phyloP scores from a whole-genome alignment of 2,888 invertebrate species.

The Maniola hyperantus region DNA sequence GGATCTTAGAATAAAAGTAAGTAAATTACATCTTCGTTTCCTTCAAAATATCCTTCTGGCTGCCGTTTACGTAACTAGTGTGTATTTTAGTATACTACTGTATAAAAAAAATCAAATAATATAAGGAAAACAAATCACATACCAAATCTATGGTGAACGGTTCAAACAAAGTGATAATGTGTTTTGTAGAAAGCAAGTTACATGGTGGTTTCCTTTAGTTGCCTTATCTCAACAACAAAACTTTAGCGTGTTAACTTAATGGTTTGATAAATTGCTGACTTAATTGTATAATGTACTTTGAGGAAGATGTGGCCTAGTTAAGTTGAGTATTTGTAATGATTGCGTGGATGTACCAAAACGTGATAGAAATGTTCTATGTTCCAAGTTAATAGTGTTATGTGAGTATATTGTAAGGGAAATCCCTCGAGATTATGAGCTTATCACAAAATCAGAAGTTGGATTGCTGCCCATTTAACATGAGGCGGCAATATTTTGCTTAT shows the following conservation, averaged over 20 bases:
- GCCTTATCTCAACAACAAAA: background rate
- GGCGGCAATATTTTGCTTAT: constrained; percentile 43
- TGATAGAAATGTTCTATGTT: background rate
- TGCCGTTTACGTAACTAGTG: background rate
- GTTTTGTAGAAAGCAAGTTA: background rate
- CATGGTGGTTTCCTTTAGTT: background rate
- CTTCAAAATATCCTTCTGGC: too few relatives aligned
- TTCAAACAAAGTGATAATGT: background rate
- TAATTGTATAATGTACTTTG: background rate
- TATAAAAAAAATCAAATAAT: too few relatives aligned
- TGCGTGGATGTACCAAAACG: background rate
- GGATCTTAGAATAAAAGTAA: too few relatives aligned
- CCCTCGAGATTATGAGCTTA: background rate
- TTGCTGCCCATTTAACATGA: constrained; percentile 47
- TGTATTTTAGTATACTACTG: background rate
- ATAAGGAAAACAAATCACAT: background rate
- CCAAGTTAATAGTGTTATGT: background rate
- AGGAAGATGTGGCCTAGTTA: background rate
- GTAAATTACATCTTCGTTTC: too few relatives aligned
- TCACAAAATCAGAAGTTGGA: constrained; percentile 53
- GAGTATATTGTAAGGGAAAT: background rate
- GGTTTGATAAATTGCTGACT: constrained; percentile 7
- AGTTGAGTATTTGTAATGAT: background rate
- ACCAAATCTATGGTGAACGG: background rate
- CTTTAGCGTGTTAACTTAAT: constrained; percentile 9